Base-by-base conservation (phyloP, 2,797 vertebrate genomes). In the Chrysocyon brachyurus region DNA sequence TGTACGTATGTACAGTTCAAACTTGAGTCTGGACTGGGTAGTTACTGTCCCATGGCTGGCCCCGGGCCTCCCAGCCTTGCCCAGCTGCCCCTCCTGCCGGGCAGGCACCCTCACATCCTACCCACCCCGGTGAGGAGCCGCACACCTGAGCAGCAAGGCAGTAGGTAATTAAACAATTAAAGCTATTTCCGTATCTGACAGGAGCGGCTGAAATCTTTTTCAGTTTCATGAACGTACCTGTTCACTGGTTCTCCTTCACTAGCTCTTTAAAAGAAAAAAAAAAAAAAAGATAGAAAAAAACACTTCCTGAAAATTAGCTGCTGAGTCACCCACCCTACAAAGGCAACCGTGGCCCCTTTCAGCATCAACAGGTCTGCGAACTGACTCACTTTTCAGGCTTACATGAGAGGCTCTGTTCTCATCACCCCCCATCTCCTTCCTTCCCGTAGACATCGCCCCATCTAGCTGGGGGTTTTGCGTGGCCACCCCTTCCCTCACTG, bases 261-360 rank as follows among this genome's bases (percentile, higher is more conserved):
- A 21, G 12, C 54, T 93, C 19, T 1, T 26, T 87, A 1, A 40
- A 75, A 81, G 90, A 40, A 49, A 75, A 73, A 49, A 28, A 49
- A 28, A 26, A 40, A 52, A 15, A 5, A 63, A 75, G 14, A 26
- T 15, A 52, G 15, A 36, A 2, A 59, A 66, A 33, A 70, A n/a
- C 19, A 89, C 70, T 95, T 91, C 63, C 92, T 61, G 81, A 33
- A 87, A 84, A 90, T 19, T 56, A 54, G 12, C 64, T 85, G 86
- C 72, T 93, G 84, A 97, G 84, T 90, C 91, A 94, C 12, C 3
- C 91, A 94, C 12, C 3, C n/a, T 22, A 10, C 24, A 17, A 52
- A 75, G 46, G 40, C 33, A 54, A 17, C 15, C 2, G 36, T 5
- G 22, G 36, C 33, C 56, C 9, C 72, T 33, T 33, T 70, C 21